Evolutionary conservation across 2,113 vertebrate species (phyloP), one percentile per base, ranked within the genome.

Genomic region (Procavia capensis): DNA sequence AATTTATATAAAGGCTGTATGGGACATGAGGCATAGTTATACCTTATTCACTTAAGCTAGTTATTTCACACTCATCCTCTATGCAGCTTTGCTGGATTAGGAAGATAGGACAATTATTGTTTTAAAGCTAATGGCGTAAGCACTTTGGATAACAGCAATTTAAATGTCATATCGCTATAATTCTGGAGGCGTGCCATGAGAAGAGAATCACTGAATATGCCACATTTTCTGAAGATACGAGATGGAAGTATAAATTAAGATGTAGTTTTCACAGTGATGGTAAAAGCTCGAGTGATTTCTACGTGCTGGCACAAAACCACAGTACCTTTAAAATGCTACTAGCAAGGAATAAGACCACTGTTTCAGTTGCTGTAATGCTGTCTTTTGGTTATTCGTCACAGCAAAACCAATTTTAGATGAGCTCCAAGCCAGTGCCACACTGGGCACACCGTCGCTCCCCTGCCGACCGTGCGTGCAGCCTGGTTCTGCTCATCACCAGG

Each of bases 201-300:
- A 94, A 82, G 29, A 90, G 29, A 92, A 39, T 86, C 70, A 82
- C 61, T 81, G 90, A 90, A 84, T 45, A 31, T 54, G 64, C 63
- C 39, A 59, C 50, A 50, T 45, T 90, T 85, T 91, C 88, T 88
- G n/a, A 88, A 96, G 79, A 34, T 39, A 59, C 0, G 27, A 85
- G 27, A 80, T 80, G 70, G 88, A 81, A 70, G 92, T 85, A 94
- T 57, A 94, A 90, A 95, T 94, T 84, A 88, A 94, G 83, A 95
- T 88, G 75, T 59, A 94, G 79, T 29, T 93, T 95, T 80, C 41
- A 43, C 43, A 47, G 9, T 9, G 20, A 85, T 5, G 31, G 45
- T 85, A 41, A 70, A 88, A 91, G 61, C 61, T 80, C 66, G 75
- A 82, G 57, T 86, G 81, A 64, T 86, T 90, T 75, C 41, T 31